These are phyloP conservation scores for Enoplosus armatus DNA, from an alignment of 2,797 vertebrate species.

Conservation along the genomic window DNA sequence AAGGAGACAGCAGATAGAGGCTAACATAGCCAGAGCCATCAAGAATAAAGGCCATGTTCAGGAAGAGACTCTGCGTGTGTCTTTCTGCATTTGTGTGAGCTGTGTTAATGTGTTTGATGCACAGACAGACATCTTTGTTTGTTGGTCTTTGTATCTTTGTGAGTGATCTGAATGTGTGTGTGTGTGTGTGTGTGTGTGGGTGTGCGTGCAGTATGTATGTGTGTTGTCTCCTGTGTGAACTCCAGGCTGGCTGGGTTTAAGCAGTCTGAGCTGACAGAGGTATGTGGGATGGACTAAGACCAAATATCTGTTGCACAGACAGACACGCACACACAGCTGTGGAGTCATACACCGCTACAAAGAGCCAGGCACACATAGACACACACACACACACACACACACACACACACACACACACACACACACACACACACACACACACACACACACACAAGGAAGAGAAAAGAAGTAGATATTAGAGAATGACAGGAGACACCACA, in stretches of 20 bases:
- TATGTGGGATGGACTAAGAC: constrained; percentile 76
- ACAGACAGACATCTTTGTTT: constrained; percentile 7
- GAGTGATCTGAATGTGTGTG: neutral
- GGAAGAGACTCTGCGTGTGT: constrained; percentile 37
- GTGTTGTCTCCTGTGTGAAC: constrained; percentile 72
- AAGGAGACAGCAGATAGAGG: constrained; percentile 19
- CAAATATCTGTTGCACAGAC: constrained; percentile 73
- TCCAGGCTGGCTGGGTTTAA: constrained; percentile 64
- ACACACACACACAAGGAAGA: constrained; percentile 1
- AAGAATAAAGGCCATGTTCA: constrained; percentile 62
- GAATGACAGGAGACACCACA: constrained; percentile 46
- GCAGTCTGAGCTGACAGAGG: constrained; percentile 71
- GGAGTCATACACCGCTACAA: constrained; percentile 42
- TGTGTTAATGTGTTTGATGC: constrained; percentile 30
- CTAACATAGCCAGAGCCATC: constrained; percentile 31
- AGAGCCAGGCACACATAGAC: constrained; percentile 29
- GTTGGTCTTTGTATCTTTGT: constrained; percentile 14
- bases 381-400: constrained; percentile 35
- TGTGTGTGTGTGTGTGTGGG: neutral
- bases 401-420: constrained; percentile 22
- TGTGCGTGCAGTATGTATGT: constrained; percentile 10
- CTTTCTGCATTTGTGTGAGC: constrained; percentile 25
- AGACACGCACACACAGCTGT: constrained; percentile 59
- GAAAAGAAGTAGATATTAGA: constrained; percentile 36
- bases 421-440: constrained; percentile 34